Evolutionary conservation across 2,113 vertebrate genomes (phyloP), one percentile per base, ranked within the genome.

Genomic region (Gavialis gangeticus): DNA sequence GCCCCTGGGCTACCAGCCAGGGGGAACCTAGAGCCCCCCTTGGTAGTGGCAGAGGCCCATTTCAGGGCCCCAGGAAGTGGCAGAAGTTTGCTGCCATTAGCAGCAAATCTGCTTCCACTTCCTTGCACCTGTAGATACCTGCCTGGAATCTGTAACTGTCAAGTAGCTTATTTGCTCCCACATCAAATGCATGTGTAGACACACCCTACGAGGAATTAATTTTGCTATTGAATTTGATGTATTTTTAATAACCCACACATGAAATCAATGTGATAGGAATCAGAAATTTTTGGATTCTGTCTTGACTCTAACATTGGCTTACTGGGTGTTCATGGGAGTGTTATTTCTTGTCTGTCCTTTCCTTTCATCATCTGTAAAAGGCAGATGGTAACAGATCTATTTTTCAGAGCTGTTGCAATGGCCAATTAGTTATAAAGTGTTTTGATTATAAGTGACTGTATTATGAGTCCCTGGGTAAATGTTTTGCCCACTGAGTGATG

Each of bases 351-450:
- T 78, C 69, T 85, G 73, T 71, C 58, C 16, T 82, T 85, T 80
- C 1, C 0, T 19, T 81, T 88, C 46, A 59, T 90, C 56, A 60
- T 60, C 63, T 91, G 19, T 67, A 66, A 12, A 55, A 8, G 79
- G 46, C 75, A 88, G 66, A 54, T 82, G 24, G 66, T 30, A 88
- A 82, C 46, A 92, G 24, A 17, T 4, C 21, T 17, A 10, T 12
- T 92, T 69, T 71, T 85, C 62, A 63, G 62, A 82, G 34, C 37
- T 94, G 11, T 89, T 91, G 84, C 75, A 82, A 66, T 79, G 55
- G 79, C 11, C 25, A 86, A 54, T 91, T 92, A 91, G 82, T 91
- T 85, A 73, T 8, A 46, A 37, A 87, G 55, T 75, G 7, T 82
- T 90, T 84, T 86, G 62, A 59, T 60, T 85, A 14, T 67, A 84